These are phyloP conservation scores for Stigmatopora argus DNA, from an alignment of 2,113 vertebrate genomes.

Conservation along the genomic window DNA sequence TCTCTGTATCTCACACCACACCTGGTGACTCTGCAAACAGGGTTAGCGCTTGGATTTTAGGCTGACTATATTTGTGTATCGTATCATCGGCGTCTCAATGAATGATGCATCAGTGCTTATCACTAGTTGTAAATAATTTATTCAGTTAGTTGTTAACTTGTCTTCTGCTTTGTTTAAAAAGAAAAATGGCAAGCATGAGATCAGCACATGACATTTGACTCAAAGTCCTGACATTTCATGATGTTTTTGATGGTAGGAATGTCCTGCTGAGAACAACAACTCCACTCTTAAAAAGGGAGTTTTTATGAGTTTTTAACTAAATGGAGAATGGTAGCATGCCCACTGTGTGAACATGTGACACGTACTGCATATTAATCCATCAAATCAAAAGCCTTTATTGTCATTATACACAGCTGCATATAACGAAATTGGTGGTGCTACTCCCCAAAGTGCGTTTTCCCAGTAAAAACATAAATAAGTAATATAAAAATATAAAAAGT, in stretches of 20 bases:
- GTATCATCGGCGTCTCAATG: conserved; percentile 7
- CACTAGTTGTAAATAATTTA: conserved; percentile 26
- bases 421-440: too few species aligned
- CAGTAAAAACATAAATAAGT: too few species aligned
- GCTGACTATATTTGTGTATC: conserved; percentile 24
- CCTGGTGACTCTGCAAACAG: conserved; percentile 50
- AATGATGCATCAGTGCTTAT: conserved; percentile 31
- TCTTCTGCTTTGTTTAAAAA: neutral
- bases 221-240: conserved; percentile 18
- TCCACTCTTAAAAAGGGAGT: neutral
- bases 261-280: conserved; percentile 29
- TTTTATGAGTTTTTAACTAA: neutral
- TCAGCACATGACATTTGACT: conserved; percentile 12
- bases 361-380: too few species aligned
- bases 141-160: neutral
- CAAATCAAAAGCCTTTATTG: too few species aligned
- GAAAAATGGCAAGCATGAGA: neutral
- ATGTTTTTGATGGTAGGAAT: conserved; percentile 22
- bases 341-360: neutral
- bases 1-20: conserved; percentile 28
- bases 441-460: too few species aligned
- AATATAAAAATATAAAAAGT: too few species aligned
- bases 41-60: conserved; percentile 35
- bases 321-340: conserved; percentile 25
- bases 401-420: too few species aligned